Conservation (phyloP, 2,888 invertebrate species). For the Tenthredo amoena region DNA sequence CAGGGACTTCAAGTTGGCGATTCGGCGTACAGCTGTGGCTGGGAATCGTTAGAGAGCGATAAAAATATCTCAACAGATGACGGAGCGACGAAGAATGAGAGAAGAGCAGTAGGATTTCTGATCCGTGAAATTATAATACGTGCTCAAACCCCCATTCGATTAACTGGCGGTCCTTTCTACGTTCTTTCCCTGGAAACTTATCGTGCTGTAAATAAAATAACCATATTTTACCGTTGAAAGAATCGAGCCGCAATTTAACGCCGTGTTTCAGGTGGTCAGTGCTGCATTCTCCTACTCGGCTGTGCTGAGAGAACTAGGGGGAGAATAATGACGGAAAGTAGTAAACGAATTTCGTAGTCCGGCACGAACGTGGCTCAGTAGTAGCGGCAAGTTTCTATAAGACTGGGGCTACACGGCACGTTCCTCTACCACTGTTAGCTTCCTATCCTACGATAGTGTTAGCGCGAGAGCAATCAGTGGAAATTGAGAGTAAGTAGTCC, state of each 20-base stretch:
- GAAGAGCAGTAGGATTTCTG: slow-evolving; percentile 53
- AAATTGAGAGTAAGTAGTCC: slow-evolving; percentile 4
- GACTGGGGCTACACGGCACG: not conserved
- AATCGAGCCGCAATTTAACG: not conserved
- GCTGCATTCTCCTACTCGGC: slow-evolving; percentile 42
- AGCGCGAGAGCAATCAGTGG: not conserved
- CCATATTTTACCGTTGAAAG: not conserved
- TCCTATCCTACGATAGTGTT: not conserved
- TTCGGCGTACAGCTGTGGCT: slow-evolving; percentile 62
- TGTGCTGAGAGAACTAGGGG: slow-evolving; percentile 25
- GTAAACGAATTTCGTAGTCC: not conserved
- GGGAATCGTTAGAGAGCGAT: slow-evolving; percentile 59
- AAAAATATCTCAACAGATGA: not conserved
- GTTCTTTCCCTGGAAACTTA: slow-evolving; percentile 64
- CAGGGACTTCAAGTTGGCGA: slow-evolving; percentile 63
- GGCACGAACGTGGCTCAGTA: not conserved
- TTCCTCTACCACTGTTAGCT: not conserved
- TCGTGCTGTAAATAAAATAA: slow-evolving; percentile 61
- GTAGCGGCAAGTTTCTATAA: not conserved
- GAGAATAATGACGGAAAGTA: slow-evolving; percentile 9
- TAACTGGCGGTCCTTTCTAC: slow-evolving; percentile 68
- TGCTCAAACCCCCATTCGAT: slow-evolving; percentile 62
- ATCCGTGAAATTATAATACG: slow-evolving; percentile 60
- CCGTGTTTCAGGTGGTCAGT: slow-evolving; percentile 20
- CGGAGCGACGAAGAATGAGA: not conserved